Evolutionary conservation across 1,140 invertebrate genomes (phyloP).

Genomic region (Antheraea pernyi): DNA sequence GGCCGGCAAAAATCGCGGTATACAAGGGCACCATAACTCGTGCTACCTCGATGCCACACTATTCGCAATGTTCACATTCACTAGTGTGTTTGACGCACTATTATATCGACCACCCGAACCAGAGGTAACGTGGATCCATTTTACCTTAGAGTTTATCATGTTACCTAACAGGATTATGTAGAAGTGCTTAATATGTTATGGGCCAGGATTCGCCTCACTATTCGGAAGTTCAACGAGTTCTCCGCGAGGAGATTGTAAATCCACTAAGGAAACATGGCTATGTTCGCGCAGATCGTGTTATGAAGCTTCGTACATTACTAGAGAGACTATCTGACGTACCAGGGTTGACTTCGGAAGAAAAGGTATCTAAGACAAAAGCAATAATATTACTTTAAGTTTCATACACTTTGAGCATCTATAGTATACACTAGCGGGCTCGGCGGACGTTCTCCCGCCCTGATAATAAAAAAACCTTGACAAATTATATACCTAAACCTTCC

Average conservation of each 20-base stretch:
- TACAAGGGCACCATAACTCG: slow-evolving; percentile 98
- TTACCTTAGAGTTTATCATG: background rate
- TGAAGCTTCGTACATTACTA: slow-evolving; percentile 93
- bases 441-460: no score
- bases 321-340: slow-evolving; percentile 93
- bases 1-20: slow-evolving; percentile 89
- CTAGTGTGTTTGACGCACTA: slow-evolving; percentile 94
- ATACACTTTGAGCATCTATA: no score
- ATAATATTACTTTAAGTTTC: background rate
- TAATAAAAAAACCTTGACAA: no score
- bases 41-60: slow-evolving; percentile 98
- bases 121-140: slow-evolving; percentile 76
- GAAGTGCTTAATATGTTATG: background rate
- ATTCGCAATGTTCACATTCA: slow-evolving; percentile 98
- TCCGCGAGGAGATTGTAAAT: slow-evolving; percentile 98
- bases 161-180: background rate
- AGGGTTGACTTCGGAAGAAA: slow-evolving; percentile 94
- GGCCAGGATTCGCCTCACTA: slow-evolving; percentile 90
- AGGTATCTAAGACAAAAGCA: slow-evolving; percentile 76
- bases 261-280: slow-evolving; percentile 93
- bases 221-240: slow-evolving; percentile 91
- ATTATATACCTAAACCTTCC: no score
- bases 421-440: no score
- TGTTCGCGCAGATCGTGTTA: slow-evolving; percentile 96
- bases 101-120: slow-evolving; percentile 87